Base-by-base conservation (phyloP, 30 jellyfish, hydroid and myxozoan genomes). In the Haliclystus octoradiatus region DNA sequence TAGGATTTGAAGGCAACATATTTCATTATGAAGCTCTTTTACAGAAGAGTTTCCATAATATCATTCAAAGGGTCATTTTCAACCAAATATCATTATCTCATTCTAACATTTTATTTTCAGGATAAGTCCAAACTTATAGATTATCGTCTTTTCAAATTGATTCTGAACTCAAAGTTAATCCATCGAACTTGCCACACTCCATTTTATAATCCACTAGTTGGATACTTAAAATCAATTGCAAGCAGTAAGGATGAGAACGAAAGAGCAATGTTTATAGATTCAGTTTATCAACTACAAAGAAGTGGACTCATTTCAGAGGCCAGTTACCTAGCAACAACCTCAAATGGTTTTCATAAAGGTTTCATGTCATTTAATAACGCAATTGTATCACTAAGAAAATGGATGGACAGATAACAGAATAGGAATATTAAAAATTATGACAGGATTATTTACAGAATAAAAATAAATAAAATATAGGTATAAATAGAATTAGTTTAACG, bases 251-350 rank as follows among this genome's bases (percentile, higher is more conserved):
- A 71, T 25, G 51, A 73, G 14, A 25, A 65, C 5, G 40, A 80
- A 22, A 81, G 65, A 28, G 62, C 47, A 13, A 7, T 52, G 33
- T 71, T 80, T 50, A 52, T 47, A 25, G 83, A 80, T 27, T 79
- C 64, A 0, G 47, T 80, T 49, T 33, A 26, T 26, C 93, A 80
- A 72, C 70, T 80, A 50, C 50, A 34, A 50, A 24, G 33, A 27
- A 76, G 81, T 0, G 93, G 93, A 46, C 84, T 71, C 49, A 15
- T 61, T 19, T 84, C 73, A 2, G 93, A 80, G 64, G 93, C 93
- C 33, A 82, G 85, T 13, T 40, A 78, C 2, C 72, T 80, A 5
- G 32, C 72, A n/a, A 32, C 78, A 40, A 65, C 67, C 33, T 62
- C 35, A 23, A 34, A 65, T 9, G 32, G 30, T 5, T 49, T 80